Conservation (phyloP, 2,113 vertebrate species). For the Corythaeola cristata region DNA sequence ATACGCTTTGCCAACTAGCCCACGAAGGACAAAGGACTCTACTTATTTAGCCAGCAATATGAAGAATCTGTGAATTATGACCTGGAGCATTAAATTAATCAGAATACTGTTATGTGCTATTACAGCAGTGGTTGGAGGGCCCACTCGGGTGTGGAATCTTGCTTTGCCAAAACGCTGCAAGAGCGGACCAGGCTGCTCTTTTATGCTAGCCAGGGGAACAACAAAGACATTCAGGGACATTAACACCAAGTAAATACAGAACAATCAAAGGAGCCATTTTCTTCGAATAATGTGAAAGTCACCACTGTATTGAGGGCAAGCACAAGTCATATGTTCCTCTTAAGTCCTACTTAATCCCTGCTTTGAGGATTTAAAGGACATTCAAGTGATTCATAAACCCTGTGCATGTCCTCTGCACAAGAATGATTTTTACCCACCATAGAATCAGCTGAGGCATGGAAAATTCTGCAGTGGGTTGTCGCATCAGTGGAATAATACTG, state of each 20-base stretch:
- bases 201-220: neutral
- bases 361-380: conserved; percentile 46
- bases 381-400: conserved; percentile 45
- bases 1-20: neutral
- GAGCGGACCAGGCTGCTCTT: neutral
- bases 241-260: neutral
- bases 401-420: neutral
- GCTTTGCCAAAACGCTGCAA: neutral
- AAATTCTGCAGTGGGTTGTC: neutral
- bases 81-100: neutral
- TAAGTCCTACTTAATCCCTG: conserved; percentile 61
- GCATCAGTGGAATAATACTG: neutral
- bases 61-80: neutral
- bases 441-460: neutral
- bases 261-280: conserved; percentile 15
- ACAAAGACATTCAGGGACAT: neutral
- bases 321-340: conserved; percentile 44
- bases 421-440: conserved; percentile 20
- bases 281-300: neutral
- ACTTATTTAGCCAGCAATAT: neutral
- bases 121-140: neutral
- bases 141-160: neutral
- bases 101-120: neutral
- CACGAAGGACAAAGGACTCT: neutral
- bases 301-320: conserved; percentile 44